phyloP scores from a whole-genome alignment of 1,140 invertebrate species.

The Dryas iulia region DNA sequence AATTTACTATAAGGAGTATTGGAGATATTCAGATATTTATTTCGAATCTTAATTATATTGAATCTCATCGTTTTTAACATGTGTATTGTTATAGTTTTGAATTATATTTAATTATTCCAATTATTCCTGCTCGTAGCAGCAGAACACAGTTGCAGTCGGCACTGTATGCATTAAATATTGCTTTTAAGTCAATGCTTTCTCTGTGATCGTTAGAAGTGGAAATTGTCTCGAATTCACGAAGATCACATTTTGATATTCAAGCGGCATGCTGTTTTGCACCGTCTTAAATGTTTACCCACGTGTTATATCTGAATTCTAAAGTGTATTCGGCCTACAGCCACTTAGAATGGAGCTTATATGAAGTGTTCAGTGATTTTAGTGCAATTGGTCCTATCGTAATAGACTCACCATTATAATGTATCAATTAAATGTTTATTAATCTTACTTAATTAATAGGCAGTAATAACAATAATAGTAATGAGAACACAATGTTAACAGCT shows the following conservation, averaged over 20 bases:
- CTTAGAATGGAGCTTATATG: constrained; percentile 42
- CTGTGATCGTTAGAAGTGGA: constrained; percentile 60
- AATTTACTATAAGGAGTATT: constrained; percentile 71
- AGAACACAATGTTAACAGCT: constrained; percentile 71
- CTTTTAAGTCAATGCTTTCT: constrained; percentile 66
- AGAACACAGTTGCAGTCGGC: constrained; percentile 44
- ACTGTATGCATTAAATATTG: constrained; percentile 52
- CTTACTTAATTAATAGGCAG: constrained; percentile 61
- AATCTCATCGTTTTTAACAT: constrained; percentile 73
- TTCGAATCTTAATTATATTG: constrained; percentile 65
- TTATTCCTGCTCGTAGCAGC: constrained; percentile 31
- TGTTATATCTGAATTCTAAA: constrained; percentile 16
- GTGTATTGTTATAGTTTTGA: constrained; percentile 47
- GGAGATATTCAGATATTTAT: constrained; percentile 69
- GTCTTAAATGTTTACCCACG: constrained; percentile 19
- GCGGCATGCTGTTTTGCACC: constrained; percentile 35
- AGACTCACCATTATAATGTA: constrained; percentile 12
- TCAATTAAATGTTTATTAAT: constrained; percentile 26
- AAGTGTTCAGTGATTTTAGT: constrained; percentile 46
- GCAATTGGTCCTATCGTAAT: constrained; percentile 35
- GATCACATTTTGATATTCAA: constrained; percentile 48
- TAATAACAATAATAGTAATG: constrained; percentile 60
- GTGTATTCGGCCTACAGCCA: constrained; percentile 32
- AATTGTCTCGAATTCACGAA: constrained; percentile 50
- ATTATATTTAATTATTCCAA: constrained; percentile 50